phyloP scores from a whole-genome alignment of 2,113 vertebrate species.

The Cygnus atratus region DNA sequence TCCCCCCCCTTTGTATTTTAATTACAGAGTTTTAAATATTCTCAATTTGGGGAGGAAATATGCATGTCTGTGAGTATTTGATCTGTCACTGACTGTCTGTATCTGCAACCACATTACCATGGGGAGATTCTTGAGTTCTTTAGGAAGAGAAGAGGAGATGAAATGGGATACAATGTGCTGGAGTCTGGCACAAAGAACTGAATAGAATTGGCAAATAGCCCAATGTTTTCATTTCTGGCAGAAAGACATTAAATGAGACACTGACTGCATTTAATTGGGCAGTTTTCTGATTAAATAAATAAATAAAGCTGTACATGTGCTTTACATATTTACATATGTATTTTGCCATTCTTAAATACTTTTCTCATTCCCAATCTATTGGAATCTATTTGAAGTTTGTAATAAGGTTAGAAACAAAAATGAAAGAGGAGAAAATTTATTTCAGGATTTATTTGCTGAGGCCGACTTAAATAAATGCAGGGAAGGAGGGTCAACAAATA shows the following conservation, averaged over 20 bases:
- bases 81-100: neutral
- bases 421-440: neutral
- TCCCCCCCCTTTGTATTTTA: neutral
- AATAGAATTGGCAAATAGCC: neutral
- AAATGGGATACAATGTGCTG: neutral
- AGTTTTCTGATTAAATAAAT: neutral
- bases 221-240: conserved; percentile 34
- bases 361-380: neutral
- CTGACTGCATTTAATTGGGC: neutral
- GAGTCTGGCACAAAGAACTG: neutral
- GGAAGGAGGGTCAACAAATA: neutral
- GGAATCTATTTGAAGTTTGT: neutral
- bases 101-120: neutral
- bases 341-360: conserved; percentile 6
- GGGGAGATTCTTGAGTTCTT: neutral
- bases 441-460: neutral
- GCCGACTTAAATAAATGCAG: neutral
- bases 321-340: neutral
- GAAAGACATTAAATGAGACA: conserved; percentile 13
- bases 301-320: neutral
- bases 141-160: neutral
- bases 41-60: neutral
- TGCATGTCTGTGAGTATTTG: neutral
- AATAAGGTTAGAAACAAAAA: neutral
- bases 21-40: conserved; percentile 6